Evolutionary conservation across 2,113 vertebrate species (phyloP).

Genomic region (Gallinago undulata): DNA sequence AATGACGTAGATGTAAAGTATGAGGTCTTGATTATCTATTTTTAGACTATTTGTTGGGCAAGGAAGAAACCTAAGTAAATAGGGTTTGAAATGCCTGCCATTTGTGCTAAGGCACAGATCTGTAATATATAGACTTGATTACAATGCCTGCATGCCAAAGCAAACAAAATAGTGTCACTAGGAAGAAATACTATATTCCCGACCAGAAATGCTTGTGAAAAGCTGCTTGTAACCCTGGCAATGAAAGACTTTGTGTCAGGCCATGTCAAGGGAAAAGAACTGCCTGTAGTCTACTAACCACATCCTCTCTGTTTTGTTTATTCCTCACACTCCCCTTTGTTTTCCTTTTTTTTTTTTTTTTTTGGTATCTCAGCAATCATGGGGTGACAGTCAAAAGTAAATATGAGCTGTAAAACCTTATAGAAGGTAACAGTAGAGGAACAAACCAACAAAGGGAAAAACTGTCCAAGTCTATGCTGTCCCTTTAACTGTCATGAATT

Average conservation of each 20-base stretch:
- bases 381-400: background rate
- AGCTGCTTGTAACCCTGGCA: slow-evolving; percentile 73
- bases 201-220: slow-evolving; percentile 68
- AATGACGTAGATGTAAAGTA: slow-evolving; percentile 47
- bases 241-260: slow-evolving; percentile 53
- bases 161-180: slow-evolving; percentile 68
- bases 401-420: background rate
- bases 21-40: slow-evolving; percentile 64
- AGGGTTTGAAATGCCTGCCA: slow-evolving; percentile 59
- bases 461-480: fast-evolving
- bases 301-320: slow-evolving; percentile 36
- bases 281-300: slow-evolving; percentile 63
- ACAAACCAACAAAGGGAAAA: background rate
- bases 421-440: background rate
- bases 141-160: slow-evolving; percentile 64
- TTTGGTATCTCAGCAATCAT: background rate
- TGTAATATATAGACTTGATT: slow-evolving; percentile 67
- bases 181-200: slow-evolving; percentile 75
- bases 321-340: slow-evolving; percentile 32
- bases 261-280: slow-evolving; percentile 46
- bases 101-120: slow-evolving; percentile 25
- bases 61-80: slow-evolving; percentile 66
- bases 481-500: fast-evolving
- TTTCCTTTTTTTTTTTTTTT: background rate
- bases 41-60: slow-evolving; percentile 65